Base-by-base conservation (phyloP, 2,888 invertebrate genomes). In the Dasysyrphus tricinctus region DNA sequence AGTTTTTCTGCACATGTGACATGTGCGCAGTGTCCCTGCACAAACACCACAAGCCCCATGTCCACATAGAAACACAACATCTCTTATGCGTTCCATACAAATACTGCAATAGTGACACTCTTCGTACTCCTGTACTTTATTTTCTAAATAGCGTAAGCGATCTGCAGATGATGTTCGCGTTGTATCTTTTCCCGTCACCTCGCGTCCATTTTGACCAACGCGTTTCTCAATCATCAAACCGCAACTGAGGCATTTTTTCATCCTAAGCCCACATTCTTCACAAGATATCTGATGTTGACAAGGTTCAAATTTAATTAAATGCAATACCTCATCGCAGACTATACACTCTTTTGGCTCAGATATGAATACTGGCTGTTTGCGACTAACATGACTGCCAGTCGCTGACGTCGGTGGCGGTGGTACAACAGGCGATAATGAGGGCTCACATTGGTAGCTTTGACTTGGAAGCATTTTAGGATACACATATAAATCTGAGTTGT, bases 1-100 rank as follows among this genome's bases (percentile, higher is more conserved):
- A 61, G 92, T 92, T 89, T 93, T 93, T 72, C 93, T 91, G 87
- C 93, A 93, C 97, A 97, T 97, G 93, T 97, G 97, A 93, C 97
- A 97, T 24, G 95, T 96, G 90, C 95, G 95, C 44, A 97, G 93
- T 0, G 97, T 96, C 87, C 96, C 95, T 0, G 97, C 96, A 91
- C 97, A 97, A 88, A 95, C 94, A 72, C 95, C 95, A 91, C 97
- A 97, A 14, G 97, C 96, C 29, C 96, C 96, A 90, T 97, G 97
- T 2, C 97, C 97, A 90, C 97, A 97, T n/a, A 97, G 93, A 91
- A 97, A 97, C 29, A 96, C 97, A 24, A 97, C 96, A 90, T 97
- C 96, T 47, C 96, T 93, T 82, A 95, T 94, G 44, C 96, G 93
- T 90, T 97, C 97, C 97, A 97, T 97, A 91, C 97, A 97, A 89